Percentiles rank a stretch among this genome's conserved stretches.
These are phyloP conservation scores for Semotilus atromaculatus DNA, from an alignment of 2,797 vertebrate genomes.

Conservation along the genomic window DNA sequence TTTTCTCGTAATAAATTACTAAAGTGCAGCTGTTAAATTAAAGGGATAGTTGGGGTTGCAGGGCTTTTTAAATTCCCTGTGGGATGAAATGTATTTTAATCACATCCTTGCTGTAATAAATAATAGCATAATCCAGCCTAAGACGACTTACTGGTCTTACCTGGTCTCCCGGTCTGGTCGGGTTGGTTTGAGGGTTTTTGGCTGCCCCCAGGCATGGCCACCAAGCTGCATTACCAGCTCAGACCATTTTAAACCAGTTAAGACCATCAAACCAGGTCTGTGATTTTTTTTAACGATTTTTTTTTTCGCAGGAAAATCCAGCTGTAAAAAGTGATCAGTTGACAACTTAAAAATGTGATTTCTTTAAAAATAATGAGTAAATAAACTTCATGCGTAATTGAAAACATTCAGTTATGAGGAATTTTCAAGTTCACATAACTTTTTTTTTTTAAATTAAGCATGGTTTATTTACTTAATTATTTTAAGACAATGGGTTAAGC, in stretches of 20 bases:
- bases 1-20: not conserved
- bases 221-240: not conserved
- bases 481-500: no score
- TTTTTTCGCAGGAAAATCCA: not conserved
- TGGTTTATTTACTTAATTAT: no score
- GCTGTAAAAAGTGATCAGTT: not conserved
- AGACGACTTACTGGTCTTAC: not conserved
- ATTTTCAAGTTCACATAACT: no score
- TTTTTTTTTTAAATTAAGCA: no score
- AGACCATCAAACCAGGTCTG: no score
- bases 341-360: no score
- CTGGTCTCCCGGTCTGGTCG: not conserved
- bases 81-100: constrained; percentile 1
- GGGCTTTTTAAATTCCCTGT: not conserved
- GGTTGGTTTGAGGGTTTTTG: not conserved
- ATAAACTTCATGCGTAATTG: no score
- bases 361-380: no score
- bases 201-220: no score
- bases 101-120: not conserved
- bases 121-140: not conserved
- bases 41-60: not conserved
- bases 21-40: not conserved
- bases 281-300: not conserved
- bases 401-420: not conserved
- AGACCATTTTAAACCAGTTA: not conserved